Conservation (phyloP, 2,888 invertebrate genomes). For the Trichacis sp. region DNA sequence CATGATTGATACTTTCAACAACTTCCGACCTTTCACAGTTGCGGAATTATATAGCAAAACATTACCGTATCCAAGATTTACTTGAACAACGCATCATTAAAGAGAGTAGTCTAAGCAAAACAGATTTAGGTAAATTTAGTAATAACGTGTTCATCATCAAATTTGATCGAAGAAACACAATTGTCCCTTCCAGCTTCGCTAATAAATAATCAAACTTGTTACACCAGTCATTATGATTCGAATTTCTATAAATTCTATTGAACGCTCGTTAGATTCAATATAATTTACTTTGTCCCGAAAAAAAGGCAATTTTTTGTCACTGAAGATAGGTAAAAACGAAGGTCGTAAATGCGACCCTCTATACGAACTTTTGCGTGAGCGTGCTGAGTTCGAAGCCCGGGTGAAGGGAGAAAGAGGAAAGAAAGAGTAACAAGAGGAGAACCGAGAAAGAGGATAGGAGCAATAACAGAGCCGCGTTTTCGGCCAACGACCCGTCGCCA, state of each 20-base stretch:
- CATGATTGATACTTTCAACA: conserved; percentile 6
- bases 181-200: too few relatives aligned
- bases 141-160: too few relatives aligned
- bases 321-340: conserved; percentile 3
- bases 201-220: too few relatives aligned
- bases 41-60: conserved; percentile 16
- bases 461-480: conserved; percentile 67
- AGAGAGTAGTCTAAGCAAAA: too few relatives aligned
- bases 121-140: too few relatives aligned
- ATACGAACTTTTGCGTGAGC: conserved; percentile 44
- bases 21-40: conserved; percentile 31
- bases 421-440: conserved; percentile 28
- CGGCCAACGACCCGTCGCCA: conserved; percentile 67
- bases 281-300: not conserved
- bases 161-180: too few relatives aligned
- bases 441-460: conserved; percentile 51
- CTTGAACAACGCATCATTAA: conserved; percentile 14
- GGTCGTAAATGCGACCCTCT: conserved; percentile 26
- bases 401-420: conserved; percentile 35
- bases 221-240: too few relatives aligned
- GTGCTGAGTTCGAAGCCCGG: conserved; percentile 52
- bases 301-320: conserved; percentile 3
- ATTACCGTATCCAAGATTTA: conserved; percentile 17
- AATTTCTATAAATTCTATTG: too few relatives aligned
- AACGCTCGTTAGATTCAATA: too few relatives aligned